A percentile compares a stretch with the other conserved stretches of the same genome.
phyloP scores from a whole-genome alignment of 2,888 invertebrate genomes.

The Boloria selene region DNA sequence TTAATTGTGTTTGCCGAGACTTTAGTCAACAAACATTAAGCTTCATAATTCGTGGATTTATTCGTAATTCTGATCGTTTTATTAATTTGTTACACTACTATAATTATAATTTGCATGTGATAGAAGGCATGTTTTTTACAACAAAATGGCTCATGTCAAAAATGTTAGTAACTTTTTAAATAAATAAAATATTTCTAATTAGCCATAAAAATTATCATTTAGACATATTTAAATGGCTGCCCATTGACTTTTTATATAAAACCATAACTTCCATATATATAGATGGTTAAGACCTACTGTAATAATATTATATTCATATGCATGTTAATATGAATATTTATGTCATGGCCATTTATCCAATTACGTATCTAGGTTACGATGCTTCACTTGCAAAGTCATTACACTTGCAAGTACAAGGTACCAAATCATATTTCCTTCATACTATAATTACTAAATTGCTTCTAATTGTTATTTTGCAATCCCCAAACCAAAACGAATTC shows the following conservation, averaged over 20 bases:
- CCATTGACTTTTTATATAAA: no score
- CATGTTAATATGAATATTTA: slow-evolving; percentile 24
- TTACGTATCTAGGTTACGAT: slow-evolving; percentile 30
- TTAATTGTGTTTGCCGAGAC: slow-evolving; percentile 75
- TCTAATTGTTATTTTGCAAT: no score
- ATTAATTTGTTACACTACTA: background rate
- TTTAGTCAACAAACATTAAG: slow-evolving; percentile 65
- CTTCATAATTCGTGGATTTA: slow-evolving; percentile 60
- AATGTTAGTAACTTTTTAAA: no score
- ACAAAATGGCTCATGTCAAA: no score
- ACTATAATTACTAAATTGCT: background rate
- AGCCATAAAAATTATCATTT: no score
- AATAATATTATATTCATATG: slow-evolving; percentile 2
- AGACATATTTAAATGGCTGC: no score
- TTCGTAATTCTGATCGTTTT: slow-evolving; percentile 48
- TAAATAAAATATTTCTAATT: no score
- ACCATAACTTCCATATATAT: background rate
- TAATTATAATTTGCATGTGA: background rate
- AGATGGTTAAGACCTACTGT: background rate
- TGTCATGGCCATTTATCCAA: slow-evolving; percentile 32
- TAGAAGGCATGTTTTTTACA: background rate
- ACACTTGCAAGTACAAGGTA: slow-evolving; percentile 15
- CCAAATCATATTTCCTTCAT: slow-evolving; percentile 14
- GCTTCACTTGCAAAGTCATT: slow-evolving; percentile 24
- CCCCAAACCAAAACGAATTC: no score